These are phyloP conservation scores for Drosophila chauvacae DNA, from an alignment of 1,140 invertebrate genomes.

Conservation along the genomic window DNA sequence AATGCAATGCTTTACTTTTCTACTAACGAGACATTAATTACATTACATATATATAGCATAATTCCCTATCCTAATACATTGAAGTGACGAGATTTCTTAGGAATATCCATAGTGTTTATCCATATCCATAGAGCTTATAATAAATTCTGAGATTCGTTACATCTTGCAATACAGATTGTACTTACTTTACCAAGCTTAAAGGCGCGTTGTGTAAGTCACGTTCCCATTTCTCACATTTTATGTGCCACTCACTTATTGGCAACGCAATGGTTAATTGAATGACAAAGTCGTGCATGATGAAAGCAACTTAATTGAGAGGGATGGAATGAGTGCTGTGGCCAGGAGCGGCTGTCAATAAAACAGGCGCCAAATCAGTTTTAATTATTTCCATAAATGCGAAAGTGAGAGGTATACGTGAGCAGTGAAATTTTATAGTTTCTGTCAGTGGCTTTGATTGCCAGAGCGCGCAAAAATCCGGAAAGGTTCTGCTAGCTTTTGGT, in stretches of 20 bases:
- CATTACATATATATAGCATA: no score
- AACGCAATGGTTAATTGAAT: slow-evolving; percentile 65
- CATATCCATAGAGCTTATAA: no score
- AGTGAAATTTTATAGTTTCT: slow-evolving; percentile 56
- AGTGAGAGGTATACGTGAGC: slow-evolving; percentile 52
- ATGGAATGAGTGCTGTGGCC: not conserved
- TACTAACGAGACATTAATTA: no score
- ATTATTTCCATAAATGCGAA: slow-evolving; percentile 74
- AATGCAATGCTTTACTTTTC: no score
- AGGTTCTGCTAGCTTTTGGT: not conserved
- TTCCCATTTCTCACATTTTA: slow-evolving; percentile 48
- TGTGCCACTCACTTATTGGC: slow-evolving; percentile 49
- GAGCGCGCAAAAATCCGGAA: slow-evolving; percentile 50
- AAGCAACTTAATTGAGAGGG: slow-evolving; percentile 47
- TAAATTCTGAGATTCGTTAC: not conserved
- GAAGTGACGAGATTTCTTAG: not conserved
- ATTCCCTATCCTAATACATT: not conserved
- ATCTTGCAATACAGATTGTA: not conserved
- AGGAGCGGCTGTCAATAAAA: slow-evolving; percentile 46
- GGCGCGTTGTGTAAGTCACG: slow-evolving; percentile 51
- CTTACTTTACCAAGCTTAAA: not conserved
- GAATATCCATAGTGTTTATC: not conserved
- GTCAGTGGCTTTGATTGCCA: slow-evolving; percentile 65
- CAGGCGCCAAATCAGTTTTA: slow-evolving; percentile 70
- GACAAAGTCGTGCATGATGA: slow-evolving; percentile 60